phyloP scores from a whole-genome alignment of 2,113 vertebrate species.

The Leptobrachium ailaonicum region DNA sequence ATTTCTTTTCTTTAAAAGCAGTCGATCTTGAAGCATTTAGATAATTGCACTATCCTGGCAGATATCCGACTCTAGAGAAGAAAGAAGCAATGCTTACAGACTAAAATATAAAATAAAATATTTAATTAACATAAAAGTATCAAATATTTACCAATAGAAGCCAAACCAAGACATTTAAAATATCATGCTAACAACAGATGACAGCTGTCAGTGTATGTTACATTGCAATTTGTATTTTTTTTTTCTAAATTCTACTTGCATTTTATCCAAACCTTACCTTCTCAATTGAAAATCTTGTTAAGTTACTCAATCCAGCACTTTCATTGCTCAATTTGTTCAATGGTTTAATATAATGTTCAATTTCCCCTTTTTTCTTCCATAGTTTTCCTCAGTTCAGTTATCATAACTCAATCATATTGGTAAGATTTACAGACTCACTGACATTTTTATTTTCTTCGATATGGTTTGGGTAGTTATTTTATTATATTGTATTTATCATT shows the following conservation, averaged over 20 bases:
- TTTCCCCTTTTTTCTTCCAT: conserved; percentile 24
- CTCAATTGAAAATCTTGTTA: conserved; percentile 29
- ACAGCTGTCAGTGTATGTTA: too few species aligned
- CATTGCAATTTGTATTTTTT: too few species aligned
- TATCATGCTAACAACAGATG: too few species aligned
- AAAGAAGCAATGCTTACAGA: too few species aligned
- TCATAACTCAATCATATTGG: conserved; percentile 22
- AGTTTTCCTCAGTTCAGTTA: conserved; percentile 37
- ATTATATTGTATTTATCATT: too few species aligned
- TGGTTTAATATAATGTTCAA: conserved; percentile 39
- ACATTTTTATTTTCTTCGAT: conserved; percentile 3
- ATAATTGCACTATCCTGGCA: neutral
- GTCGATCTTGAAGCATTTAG: conserved; percentile 5
- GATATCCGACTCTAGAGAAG: too few species aligned
- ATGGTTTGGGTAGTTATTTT: too few species aligned
- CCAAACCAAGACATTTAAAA: too few species aligned
- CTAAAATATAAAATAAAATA: too few species aligned
- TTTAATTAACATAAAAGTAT: too few species aligned
- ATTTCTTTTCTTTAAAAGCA: neutral
- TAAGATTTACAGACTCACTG: conserved; percentile 14
- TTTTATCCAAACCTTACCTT: conserved; percentile 8
- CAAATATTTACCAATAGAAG: too few species aligned
- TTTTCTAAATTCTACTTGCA: neutral
- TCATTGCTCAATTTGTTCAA: conserved; percentile 32
- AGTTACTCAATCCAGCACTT: conserved; percentile 15